Conservation (phyloP, 2,113 vertebrate genomes). For the Psilopogon haemacephalus region DNA sequence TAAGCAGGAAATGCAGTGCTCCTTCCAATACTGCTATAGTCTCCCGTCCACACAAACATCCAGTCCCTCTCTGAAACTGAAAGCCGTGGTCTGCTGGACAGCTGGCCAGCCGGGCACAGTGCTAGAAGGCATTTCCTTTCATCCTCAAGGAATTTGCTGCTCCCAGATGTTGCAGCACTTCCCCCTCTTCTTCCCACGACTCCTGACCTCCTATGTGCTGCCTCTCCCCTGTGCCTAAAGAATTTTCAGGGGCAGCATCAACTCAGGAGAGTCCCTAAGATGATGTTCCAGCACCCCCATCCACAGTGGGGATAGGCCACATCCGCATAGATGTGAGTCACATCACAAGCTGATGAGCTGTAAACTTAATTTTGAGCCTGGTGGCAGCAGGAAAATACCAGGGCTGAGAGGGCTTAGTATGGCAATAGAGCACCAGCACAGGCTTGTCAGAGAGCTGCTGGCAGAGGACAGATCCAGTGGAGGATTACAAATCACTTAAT, state of each 20-base stretch:
- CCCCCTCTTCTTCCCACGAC: conserved; percentile 47
- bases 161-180: not conserved
- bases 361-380: not conserved
- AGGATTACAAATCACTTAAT: not conserved
- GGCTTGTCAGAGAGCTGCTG: not conserved
- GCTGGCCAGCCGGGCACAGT: not conserved
- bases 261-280: not conserved
- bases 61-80: not conserved
- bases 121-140: conserved; percentile 28
- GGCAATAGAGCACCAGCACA: not conserved
- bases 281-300: not conserved
- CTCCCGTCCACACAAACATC: not conserved
- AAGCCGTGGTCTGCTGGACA: not conserved
- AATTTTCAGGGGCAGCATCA: rapidly evolving
- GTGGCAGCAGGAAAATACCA: not conserved
- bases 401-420: not conserved
- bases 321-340: not conserved
- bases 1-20: conserved; percentile 43
- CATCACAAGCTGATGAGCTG: not conserved
- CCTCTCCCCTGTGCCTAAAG: not conserved
- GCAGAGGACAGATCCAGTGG: not conserved
- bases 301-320: not conserved
- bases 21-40: not conserved
- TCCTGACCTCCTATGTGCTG: conserved; percentile 22
- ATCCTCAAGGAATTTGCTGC: not conserved